A percentile compares a stretch with the other conserved stretches of the same genome.
These are phyloP conservation scores for Ailuropoda melanoleuca DNA, from an alignment of 2,113 vertebrate species.

Conservation along the genomic window DNA sequence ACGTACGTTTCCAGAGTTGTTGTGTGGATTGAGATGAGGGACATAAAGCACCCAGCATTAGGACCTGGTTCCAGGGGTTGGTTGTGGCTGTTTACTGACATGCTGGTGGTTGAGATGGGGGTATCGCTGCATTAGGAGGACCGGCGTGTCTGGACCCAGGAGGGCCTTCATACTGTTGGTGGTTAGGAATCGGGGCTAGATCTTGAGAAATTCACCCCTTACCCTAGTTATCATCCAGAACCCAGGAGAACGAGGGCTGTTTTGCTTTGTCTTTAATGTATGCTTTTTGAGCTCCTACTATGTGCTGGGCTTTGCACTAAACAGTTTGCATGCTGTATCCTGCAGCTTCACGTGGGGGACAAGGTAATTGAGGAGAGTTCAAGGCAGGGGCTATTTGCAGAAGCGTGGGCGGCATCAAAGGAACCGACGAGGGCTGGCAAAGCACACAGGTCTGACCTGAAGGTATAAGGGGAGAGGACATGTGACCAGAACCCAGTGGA, in stretches of 20 bases:
- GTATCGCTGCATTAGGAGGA: neutral
- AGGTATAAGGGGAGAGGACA: neutral
- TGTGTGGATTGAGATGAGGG: neutral
- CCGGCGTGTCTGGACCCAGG: neutral
- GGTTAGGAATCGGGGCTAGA: neutral
- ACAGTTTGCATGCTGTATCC: too few species aligned
- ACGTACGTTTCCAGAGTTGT: neutral
- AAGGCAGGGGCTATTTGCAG: neutral
- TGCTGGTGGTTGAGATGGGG: neutral
- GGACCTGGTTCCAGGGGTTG: neutral
- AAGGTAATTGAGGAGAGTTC: neutral
- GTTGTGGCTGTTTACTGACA: neutral
- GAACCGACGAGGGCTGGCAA: neutral
- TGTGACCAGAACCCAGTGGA: neutral
- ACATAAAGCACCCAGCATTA: accelerated
- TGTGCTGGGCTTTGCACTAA: neutral
- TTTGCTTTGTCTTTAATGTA: neutral
- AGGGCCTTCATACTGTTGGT: neutral
- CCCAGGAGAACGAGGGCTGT: neutral
- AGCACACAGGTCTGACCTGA: too few species aligned
- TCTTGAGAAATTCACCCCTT: neutral
- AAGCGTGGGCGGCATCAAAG: neutral
- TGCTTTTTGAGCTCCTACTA: neutral
- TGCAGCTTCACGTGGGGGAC: neutral
- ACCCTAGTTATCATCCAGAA: neutral